Percentiles rank a stretch among this genome's conserved stretches.
Evolutionary conservation across 2,113 vertebrate genomes (phyloP).

Genomic region (Thymallus thymallus): DNA sequence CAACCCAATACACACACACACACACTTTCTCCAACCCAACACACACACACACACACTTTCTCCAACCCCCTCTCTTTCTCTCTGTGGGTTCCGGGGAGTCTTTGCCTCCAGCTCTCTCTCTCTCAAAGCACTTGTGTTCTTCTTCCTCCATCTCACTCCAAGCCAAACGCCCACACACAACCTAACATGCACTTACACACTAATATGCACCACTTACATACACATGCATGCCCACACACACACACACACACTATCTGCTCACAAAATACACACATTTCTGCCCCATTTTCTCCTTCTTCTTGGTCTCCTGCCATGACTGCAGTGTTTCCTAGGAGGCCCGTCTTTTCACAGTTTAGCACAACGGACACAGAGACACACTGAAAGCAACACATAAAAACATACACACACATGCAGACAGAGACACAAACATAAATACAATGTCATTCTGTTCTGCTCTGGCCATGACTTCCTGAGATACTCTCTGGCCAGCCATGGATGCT

Average conservation of each 20-base stretch:
- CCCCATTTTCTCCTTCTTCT: constrained; percentile 29
- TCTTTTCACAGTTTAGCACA: constrained; percentile 31
- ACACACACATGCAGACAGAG: constrained; percentile 12
- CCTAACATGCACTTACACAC: no score
- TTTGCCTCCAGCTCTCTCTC: no score
- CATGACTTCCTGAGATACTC: constrained; percentile 22
- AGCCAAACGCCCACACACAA: no score
- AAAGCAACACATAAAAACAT: not conserved
- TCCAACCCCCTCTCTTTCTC: not conserved
- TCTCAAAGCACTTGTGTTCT: no score
- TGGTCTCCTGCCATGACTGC: constrained; percentile 65
- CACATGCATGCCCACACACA: no score
- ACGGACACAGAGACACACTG: constrained; percentile 30
- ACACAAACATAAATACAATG: constrained; percentile 24
- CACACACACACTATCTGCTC: not conserved
- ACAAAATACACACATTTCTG: constrained; percentile 53
- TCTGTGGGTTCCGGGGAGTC: no score
- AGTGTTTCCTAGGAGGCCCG: constrained; percentile 60
- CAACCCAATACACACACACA: no score
- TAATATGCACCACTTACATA: no score
- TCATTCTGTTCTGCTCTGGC: constrained; percentile 30
- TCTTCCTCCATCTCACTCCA: no score
- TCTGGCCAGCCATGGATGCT: constrained; percentile 32
- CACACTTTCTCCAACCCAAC: not conserved
- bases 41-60: not conserved